Evolutionary conservation across 2,113 vertebrate genomes (phyloP).

Genomic region (Poecilia latipinna): DNA sequence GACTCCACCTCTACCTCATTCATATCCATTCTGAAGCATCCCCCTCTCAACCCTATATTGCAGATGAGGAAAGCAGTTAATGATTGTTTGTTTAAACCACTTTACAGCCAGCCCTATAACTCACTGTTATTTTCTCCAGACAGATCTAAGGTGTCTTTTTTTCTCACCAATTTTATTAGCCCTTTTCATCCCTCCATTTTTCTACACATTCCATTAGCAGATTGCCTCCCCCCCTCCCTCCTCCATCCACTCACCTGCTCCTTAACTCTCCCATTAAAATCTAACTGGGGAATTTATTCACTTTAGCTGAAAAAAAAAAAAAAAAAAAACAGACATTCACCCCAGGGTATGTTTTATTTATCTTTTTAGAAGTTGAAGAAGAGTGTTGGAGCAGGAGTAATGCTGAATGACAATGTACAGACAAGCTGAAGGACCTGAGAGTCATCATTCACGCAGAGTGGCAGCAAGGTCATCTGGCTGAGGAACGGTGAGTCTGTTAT

Average conservation of each 20-base stretch:
- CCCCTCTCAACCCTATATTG: slow-evolving; percentile 41
- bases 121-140: slow-evolving; percentile 40
- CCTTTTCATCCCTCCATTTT: slow-evolving; percentile 54
- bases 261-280: slow-evolving; percentile 65
- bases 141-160: slow-evolving; percentile 34
- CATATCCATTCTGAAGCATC: slow-evolving; percentile 19
- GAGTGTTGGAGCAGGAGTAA: slow-evolving; percentile 31
- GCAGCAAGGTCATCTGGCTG: slow-evolving; percentile 50
- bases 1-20: slow-evolving; percentile 32
- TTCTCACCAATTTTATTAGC: neutral
- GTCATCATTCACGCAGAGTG: slow-evolving; percentile 46
- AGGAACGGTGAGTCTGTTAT: slow-evolving; percentile 62
- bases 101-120: slow-evolving; percentile 49
- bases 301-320: slow-evolving; percentile 54
- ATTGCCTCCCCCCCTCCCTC: slow-evolving; percentile 63
- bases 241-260: slow-evolving; percentile 34
- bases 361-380: slow-evolving; percentile 50
- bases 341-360: slow-evolving; percentile 50
- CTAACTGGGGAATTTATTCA: slow-evolving; percentile 67
- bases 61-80: slow-evolving; percentile 72
- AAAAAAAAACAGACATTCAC: slow-evolving; percentile 14
- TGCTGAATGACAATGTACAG: slow-evolving; percentile 43
- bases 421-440: slow-evolving; percentile 60
- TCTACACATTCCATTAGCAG: slow-evolving; percentile 80
- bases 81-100: slow-evolving; percentile 71